phyloP scores from a whole-genome alignment of 2,113 vertebrate species.

The Tenebrosternarchus preto region DNA sequence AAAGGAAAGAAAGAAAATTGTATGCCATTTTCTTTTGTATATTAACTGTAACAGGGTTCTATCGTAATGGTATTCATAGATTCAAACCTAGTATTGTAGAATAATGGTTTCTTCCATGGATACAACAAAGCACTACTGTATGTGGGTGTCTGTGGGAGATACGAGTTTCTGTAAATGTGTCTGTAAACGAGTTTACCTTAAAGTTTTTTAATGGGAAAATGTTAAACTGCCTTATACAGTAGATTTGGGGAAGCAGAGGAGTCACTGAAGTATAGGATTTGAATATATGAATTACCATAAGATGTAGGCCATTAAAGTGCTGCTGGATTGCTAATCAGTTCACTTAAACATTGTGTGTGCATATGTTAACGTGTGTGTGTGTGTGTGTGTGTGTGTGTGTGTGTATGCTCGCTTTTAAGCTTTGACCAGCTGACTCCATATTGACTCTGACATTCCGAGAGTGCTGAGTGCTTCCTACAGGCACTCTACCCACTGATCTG shows the following conservation, averaged over 20 bases:
- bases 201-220: too few relatives aligned
- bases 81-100: too few relatives aligned
- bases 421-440: slow-evolving; percentile 32
- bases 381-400: not conserved
- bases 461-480: slow-evolving; percentile 23
- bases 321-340: not conserved
- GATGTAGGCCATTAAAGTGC: not conserved
- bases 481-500: slow-evolving; percentile 54
- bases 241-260: not conserved
- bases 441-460: slow-evolving; percentile 40
- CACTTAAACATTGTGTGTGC: slow-evolving; percentile 4
- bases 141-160: too few relatives aligned
- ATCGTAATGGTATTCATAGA: too few relatives aligned
- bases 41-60: too few relatives aligned
- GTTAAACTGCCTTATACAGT: too few relatives aligned
- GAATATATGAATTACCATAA: not conserved
- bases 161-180: too few relatives aligned
- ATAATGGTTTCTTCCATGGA: too few relatives aligned
- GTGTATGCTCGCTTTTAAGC: slow-evolving; percentile 3
- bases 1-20: too few relatives aligned
- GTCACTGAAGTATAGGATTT: not conserved
- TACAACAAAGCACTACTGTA: too few relatives aligned
- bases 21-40: too few relatives aligned
- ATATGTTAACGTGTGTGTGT: not conserved
- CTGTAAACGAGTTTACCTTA: not conserved